These are phyloP conservation scores for Eulemur coronatus DNA, from an alignment of 2,797 vertebrate genomes.

Conservation along the genomic window DNA sequence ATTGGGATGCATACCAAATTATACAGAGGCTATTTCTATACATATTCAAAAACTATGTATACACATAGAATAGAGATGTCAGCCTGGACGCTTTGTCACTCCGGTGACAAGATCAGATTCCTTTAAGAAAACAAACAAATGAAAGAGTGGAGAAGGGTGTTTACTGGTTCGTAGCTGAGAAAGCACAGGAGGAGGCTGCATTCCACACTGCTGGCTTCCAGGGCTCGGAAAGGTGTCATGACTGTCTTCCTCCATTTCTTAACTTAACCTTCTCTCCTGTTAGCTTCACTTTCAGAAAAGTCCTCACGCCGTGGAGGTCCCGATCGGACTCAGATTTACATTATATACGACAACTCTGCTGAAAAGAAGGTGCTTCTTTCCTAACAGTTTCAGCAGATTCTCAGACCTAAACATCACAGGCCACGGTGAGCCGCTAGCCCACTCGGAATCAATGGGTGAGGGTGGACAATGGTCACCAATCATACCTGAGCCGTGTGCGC, in stretches of 20 bases:
- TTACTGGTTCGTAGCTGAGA: not conserved
- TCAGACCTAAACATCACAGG: not conserved
- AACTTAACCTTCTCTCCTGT: not conserved
- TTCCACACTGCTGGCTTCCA: not conserved
- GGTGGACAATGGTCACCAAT: fast-evolving
- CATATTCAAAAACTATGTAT: not conserved
- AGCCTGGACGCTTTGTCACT: not conserved
- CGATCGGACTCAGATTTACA: not conserved
- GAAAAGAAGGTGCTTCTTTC: not conserved
- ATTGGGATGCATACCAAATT: not conserved
- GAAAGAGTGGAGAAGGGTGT: too few relatives aligned
- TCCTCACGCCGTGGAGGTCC: not conserved
- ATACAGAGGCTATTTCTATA: not conserved
- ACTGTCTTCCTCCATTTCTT: not conserved
- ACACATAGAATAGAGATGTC: not conserved
- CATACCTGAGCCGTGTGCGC: not conserved
- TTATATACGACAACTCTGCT: not conserved
- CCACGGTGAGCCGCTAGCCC: not conserved
- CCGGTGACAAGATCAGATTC: not conserved
- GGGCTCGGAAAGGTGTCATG: not conserved
- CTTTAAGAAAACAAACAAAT: not conserved
- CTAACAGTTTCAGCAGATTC: not conserved
- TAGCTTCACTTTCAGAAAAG: not conserved
- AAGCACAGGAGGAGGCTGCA: not conserved
- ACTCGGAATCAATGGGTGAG: not conserved